Evolutionary conservation across 2,888 invertebrate species (phyloP), one percentile per base, ranked within the genome.

Genomic region (Habroteleia sp.): DNA sequence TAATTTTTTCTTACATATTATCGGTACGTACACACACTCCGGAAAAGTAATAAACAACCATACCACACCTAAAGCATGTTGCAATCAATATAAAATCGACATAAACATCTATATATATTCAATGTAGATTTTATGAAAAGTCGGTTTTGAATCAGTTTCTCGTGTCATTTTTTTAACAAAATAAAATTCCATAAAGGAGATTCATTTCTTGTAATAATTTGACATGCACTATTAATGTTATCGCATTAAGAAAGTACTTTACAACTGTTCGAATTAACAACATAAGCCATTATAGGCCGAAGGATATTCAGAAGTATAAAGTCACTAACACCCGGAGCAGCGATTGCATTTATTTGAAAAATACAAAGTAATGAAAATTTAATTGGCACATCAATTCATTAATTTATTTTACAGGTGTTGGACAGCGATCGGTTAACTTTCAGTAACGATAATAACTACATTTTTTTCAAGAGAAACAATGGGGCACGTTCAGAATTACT

Each of bases 321-420:
- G 27, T 14, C 46, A 29, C 23, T 11, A 35, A 16, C 46, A 33
- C 1, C 17, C n/a, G n/a, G 16, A 27, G 13, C 16, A 13, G 29
- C 14, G 46, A 54, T 65, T 42, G 27, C 33, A 33, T 66, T 56
- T 56, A 48, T 68, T 41, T 29, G 6, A 42, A 42, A 50, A 68
- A 16, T 4, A 48, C 58, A 33, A 41, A 46, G 46, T 46, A 68
- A 58, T 50, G 42, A 37, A 60, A 41, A 20, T 60, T 35, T 60
- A 60, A 69, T 60, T 35, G 8, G 50, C 1, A 48, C 35, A 42
- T 33, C 58, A 58, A 68, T 58, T 58, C 13, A 3, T 46, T 42
- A 60, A 20, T 68, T 48, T 58, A 50, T 56, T 66, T 31, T 14
- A 33, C 56, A 41, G 14, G 27, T 25, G 23, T 29, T 46, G 6